Percentiles rank a stretch among this genome's conserved stretches.
These are phyloP conservation scores for Phodopus roborovskii DNA, from an alignment of 2,113 vertebrate species.

Conservation along the genomic window DNA sequence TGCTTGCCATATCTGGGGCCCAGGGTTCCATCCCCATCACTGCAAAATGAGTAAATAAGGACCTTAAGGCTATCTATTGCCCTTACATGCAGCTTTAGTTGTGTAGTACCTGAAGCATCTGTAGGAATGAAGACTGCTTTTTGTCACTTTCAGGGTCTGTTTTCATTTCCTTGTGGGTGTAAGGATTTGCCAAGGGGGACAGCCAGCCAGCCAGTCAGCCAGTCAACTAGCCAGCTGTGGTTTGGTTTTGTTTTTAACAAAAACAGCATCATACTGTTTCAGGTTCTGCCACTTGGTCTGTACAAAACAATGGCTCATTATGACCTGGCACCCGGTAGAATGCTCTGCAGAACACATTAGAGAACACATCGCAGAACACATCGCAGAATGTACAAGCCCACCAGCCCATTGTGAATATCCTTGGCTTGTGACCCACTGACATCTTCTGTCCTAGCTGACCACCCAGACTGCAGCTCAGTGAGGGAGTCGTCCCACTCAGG, in stretches of 20 bases:
- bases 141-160: not conserved
- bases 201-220: not conserved
- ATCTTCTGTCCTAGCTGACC: not conserved
- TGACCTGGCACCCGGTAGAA: not conserved
- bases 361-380: not conserved
- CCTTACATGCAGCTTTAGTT: not conserved
- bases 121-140: not conserved
- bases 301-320: not conserved
- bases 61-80: not conserved
- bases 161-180: constrained; percentile 2
- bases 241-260: constrained; percentile 4
- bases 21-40: not conserved
- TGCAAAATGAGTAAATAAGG: not conserved
- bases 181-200: not conserved
- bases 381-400: not conserved
- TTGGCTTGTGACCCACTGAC: not conserved
- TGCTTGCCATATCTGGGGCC: not conserved
- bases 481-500: not conserved
- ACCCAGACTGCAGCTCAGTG: not conserved
- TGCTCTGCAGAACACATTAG: not conserved
- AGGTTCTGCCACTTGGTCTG: not conserved
- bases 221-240: not conserved
- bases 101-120: not conserved
- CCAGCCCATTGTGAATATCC: not conserved
- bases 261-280: not conserved